Evolutionary conservation across 1,140 invertebrate genomes (phyloP).

Genomic region (Agrypnia vestita): DNA sequence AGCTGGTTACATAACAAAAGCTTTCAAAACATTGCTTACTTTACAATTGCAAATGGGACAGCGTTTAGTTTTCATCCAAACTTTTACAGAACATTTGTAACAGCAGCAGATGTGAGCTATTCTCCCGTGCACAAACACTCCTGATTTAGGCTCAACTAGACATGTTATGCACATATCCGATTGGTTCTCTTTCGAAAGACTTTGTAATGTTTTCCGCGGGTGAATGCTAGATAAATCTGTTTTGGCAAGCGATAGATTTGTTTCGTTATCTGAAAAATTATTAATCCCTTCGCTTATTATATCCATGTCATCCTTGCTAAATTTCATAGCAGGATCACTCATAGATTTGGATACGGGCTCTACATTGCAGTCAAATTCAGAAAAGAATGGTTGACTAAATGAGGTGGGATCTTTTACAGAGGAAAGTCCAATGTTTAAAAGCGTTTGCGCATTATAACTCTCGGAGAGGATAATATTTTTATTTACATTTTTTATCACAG

Average conservation of each 20-base stretch:
- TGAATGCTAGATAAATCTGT: not conserved
- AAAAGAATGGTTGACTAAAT: slow-evolving; percentile 56
- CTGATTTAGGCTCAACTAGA: slow-evolving; percentile 75
- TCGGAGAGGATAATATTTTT: slow-evolving; percentile 49
- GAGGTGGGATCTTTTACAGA: slow-evolving; percentile 37
- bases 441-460: slow-evolving; percentile 32
- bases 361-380: slow-evolving; percentile 32
- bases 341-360: slow-evolving; percentile 46
- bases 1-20: slow-evolving; percentile 68
- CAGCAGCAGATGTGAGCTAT: slow-evolving; percentile 80
- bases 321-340: slow-evolving; percentile 48
- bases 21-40: slow-evolving; percentile 77
- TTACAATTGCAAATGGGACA: slow-evolving; percentile 80
- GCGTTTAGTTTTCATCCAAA: slow-evolving; percentile 75
- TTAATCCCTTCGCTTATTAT: slow-evolving; percentile 54
- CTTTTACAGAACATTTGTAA: slow-evolving; percentile 78
- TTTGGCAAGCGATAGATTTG: not conserved
- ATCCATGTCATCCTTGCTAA: slow-evolving; percentile 53
- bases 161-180: slow-evolving; percentile 75
- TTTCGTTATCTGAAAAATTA: slow-evolving; percentile 55
- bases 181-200: slow-evolving; percentile 19
- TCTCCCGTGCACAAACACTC: slow-evolving; percentile 78
- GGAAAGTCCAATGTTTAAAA: slow-evolving; percentile 34
- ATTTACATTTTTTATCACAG: slow-evolving; percentile 54
- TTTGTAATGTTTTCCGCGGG: not conserved